Base-by-base conservation (phyloP, 2,888 invertebrate genomes). In the Xylota segnis region DNA sequence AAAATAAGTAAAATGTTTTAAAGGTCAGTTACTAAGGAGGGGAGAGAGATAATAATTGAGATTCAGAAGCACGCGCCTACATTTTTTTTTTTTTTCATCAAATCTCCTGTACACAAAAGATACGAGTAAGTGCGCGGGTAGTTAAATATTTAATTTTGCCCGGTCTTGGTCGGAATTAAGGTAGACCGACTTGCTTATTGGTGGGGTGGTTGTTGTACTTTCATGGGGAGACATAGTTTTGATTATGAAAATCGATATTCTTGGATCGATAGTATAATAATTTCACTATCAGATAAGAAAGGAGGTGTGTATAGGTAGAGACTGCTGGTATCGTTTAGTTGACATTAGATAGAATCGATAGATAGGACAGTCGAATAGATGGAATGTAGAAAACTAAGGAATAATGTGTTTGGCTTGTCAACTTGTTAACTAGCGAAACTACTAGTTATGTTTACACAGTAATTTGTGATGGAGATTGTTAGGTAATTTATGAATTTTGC, bases 131-230 rank as follows among this genome's bases (percentile, higher is more conserved):
- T n/a, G 47, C 50, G 37, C 1, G n/a, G 0, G 16, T 4, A 40
- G 58, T 32, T 72, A 47, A 78, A 65, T 72, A 65, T 78, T 65
- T 72, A 65, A 72, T 65, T 37, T 65, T 14, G n/a, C 37, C 45
- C 23, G 65, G 32, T 58, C 47, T 32, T 63, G 37, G 61, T 59
- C 70, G 34, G 29, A 52, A 66, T 50, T 59, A 18, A 59, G 23
- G 16, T 29, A 4, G 50, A 40, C 18, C 34, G 45, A 0, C 34
- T 34, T 43, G 27, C 23, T 23, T 23, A 23, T 2, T 43, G 37
- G 54, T 45, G 27, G 14, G 29, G 32, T 45, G 27, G 9, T 12
- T 37, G 7, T 37, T 12, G 32, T 37, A 10, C 10, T 34, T 14
- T 12, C 34, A 16, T n/a, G n/a, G n/a, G n/a, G n/a, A n/a, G n/a